Percentiles rank a stretch among this genome's conserved stretches.
Conservation (phyloP, 2,113 vertebrate species). For the Mirza zaza region DNA sequence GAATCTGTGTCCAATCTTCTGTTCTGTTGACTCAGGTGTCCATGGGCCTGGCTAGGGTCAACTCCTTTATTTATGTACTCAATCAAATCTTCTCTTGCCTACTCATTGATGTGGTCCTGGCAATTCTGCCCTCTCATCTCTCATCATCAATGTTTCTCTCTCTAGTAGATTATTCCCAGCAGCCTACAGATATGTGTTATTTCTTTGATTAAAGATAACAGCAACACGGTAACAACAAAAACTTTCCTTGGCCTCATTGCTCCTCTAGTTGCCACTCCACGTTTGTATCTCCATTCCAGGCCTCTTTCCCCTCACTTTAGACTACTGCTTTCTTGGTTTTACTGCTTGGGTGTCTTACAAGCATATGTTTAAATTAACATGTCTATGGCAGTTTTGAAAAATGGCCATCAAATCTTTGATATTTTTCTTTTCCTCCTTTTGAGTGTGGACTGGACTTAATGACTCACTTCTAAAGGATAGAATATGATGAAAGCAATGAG, state of each 20-base stretch:
- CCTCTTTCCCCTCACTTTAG: not conserved
- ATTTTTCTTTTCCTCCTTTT: not conserved
- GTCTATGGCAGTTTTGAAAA: not conserved
- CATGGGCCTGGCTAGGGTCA: not conserved
- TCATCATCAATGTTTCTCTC: not conserved
- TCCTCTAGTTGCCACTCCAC: not conserved
- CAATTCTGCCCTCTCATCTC: not conserved
- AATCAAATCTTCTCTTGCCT: not conserved
- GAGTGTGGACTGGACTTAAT: not conserved
- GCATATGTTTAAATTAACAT: not conserved
- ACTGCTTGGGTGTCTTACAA: not conserved
- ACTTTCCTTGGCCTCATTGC: not conserved
- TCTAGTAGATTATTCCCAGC: not conserved
- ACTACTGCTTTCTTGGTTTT: not conserved
- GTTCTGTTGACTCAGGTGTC: not conserved
- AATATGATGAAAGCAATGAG: not conserved
- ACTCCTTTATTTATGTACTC: not conserved
- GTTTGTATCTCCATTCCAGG: not conserved
- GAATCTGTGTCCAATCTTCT: rapidly evolving
- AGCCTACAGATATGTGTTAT: not conserved
- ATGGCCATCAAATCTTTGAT: not conserved
- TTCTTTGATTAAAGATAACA: not conserved
- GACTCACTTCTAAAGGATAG: not conserved
- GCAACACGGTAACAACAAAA: not conserved
- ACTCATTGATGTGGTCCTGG: no score